Base-by-base conservation (phyloP, 2,888 invertebrate species). In the Meteorus cinctellus region DNA sequence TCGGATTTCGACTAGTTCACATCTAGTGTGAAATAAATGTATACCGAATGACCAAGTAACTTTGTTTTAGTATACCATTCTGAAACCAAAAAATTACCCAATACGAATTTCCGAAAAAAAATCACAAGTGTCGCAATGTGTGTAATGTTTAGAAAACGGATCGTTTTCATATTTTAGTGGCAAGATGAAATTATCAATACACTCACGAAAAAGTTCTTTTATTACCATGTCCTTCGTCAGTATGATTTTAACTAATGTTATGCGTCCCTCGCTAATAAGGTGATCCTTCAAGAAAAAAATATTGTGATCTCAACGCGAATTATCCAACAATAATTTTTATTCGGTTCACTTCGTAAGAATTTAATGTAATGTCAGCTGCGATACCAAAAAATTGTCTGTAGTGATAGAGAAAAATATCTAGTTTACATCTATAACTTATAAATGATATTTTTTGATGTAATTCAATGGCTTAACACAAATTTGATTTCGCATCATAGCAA, bases 1-100 rank as follows among this genome's bases (percentile, higher is more conserved):
- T 86, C 81, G 82, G 88, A 88, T 89, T 89, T 88, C 88, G 88
- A 88, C 88, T 87, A 88, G 88, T 85, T 86, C 85, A 79, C 80
- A 55, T 55, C 4, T 19, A n/a, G 81, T 77, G 80, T 80, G 80
- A 74, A 75, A 70, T 75, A 27, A 12, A 10, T 48, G 8, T 55
- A 31, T 62, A 31, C 2, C 77, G 79, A 78, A 48, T 16, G 29
- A 5, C 19, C 55, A 55, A 55, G 36, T 31, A 62, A 41, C 10
- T 36, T 19, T 29, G 10, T 8, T 60, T 41, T 41, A 10, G 16
- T 19, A 36, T 24, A 19, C 8, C 48, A 34, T 60, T 72, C 48
- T 4, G n/a, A 48, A 48, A 48, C 4, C 2, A 16, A 14, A n/a
- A n/a, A n/a, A 5, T 48, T 2, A 16, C n/a, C 4, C n/a, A 48